Base-by-base conservation (phyloP, 2,888 invertebrate species). In the Phyllotreta cruciferae region DNA sequence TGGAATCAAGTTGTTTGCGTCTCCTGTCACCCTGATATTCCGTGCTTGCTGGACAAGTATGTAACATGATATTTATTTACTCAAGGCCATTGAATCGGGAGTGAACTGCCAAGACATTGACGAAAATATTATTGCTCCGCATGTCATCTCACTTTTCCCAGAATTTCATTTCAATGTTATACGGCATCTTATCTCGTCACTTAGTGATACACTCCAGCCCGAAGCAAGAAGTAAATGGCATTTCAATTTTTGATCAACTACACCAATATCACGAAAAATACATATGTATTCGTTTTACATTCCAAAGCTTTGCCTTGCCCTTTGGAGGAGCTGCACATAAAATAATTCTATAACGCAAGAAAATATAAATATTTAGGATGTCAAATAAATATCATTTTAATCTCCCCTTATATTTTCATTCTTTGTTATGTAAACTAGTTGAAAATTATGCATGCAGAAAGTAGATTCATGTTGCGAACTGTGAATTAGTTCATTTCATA, bases 21-120 rank as follows among this genome's bases (percentile, higher is more conserved):
- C 49, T 36, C 14, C 50, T 10, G n/a, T 14, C 44, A 44, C 37
- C 35, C 11, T 34, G 41, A 42, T 13, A 58, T 11, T 35, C 39
- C 52, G 34, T 53, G 24, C 13, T n/a, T 36, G 11, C 42, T 56
- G 11, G 49, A 24, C 39, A 50, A 41, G 45, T 54, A 11, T 53
- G 52, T 60, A 60, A 52, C 44, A 8, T 52, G 60, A 60, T 60
- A 52, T 52, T 50, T 58, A 42, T 60, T 36, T 60, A 44, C 50
- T 41, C 42, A 35, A 60, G 60, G 60, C 9, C 45, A 39, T 36
- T 44, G n/a, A 42, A 60, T 45, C 14, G 13, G 52, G 14, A 52
- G 52, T 4, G 52, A 37, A 38, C 52, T 52, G 37, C 52, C 50
- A 50, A 50, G 44, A 13, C 36, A 60, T 42, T 35, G 9, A 37